phyloP scores from a whole-genome alignment of 2,888 invertebrate genomes.

The Lepidonotus clava region DNA sequence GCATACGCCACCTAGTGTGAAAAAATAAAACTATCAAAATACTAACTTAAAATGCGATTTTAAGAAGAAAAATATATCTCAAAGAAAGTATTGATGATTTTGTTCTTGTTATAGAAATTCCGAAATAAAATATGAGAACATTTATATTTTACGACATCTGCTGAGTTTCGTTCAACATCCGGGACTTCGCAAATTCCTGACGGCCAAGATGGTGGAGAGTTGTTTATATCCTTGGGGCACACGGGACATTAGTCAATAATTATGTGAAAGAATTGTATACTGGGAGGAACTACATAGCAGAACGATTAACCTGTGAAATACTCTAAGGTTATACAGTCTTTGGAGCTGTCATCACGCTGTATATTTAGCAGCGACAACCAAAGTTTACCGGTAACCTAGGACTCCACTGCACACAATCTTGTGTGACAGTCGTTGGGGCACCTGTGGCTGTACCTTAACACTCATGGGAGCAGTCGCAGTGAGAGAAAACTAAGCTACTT shows the following conservation, averaged over 20 bases:
- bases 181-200: conserved; percentile 39
- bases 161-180: conserved; percentile 16
- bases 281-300: not conserved
- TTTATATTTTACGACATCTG: conserved; percentile 14
- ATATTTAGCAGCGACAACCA: not conserved
- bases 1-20: too few species aligned
- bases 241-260: not conserved
- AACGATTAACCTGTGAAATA: not conserved
- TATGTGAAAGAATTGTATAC: not conserved
- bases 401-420: conserved; percentile 16
- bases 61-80: too few species aligned
- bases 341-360: not conserved
- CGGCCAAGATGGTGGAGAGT: conserved; percentile 49
- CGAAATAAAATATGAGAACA: too few species aligned
- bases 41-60: too few species aligned
- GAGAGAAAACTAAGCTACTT: too few species aligned
- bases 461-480: too few species aligned
- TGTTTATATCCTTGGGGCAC: conserved; percentile 24
- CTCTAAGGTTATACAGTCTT: not conserved
- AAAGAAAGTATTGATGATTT: too few species aligned
- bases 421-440: not conserved
- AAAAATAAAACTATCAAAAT: too few species aligned
- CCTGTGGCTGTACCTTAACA: not conserved
- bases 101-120: too few species aligned
- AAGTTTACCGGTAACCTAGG: conserved; percentile 50